Conservation (phyloP, 2,888 invertebrate genomes). For the Cataglyphis cursor region DNA sequence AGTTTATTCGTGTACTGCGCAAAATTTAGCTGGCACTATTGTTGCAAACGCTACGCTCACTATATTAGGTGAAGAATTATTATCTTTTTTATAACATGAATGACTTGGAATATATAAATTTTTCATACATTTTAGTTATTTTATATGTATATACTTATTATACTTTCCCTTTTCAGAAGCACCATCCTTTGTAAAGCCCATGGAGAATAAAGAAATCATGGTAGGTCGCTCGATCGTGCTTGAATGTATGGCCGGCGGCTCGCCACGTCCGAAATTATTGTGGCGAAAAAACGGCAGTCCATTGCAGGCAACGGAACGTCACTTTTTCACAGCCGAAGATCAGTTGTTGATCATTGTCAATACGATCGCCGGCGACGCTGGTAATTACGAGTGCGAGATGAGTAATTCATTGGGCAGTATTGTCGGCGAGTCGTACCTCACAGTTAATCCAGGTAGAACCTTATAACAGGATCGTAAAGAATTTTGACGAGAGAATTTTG, state of each 20-base stretch:
- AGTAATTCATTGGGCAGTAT: constrained; percentile 94
- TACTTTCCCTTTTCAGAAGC: constrained; percentile 88
- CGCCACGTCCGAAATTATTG: constrained; percentile 92
- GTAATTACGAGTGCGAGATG: constrained; percentile 96
- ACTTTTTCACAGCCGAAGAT: constrained; percentile 95
- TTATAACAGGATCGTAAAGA: background rate
- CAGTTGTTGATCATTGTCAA: constrained; percentile 96
- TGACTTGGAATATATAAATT: background rate
- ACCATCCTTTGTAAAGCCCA: constrained; percentile 94
- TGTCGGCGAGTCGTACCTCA: constrained; percentile 91
- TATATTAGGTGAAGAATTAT: constrained; percentile 88
- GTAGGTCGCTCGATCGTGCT: constrained; percentile 95
- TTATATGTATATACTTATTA: constrained; percentile 2
- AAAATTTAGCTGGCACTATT: constrained; percentile 95
- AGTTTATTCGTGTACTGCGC: constrained; percentile 96
- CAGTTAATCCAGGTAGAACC: constrained; percentile 90
- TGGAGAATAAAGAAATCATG: constrained; percentile 94
- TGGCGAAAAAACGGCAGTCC: constrained; percentile 95
- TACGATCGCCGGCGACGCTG: constrained; percentile 92
- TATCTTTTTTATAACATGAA: background rate
- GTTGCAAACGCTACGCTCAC: constrained; percentile 95
- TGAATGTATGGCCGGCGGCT: constrained; percentile 95
- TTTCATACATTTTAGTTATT: background rate
- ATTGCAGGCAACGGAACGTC: constrained; percentile 92
- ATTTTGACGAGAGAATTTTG: background rate